Evolutionary conservation across 2,113 vertebrate species (phyloP).

Genomic region (Pteronura brasiliensis): DNA sequence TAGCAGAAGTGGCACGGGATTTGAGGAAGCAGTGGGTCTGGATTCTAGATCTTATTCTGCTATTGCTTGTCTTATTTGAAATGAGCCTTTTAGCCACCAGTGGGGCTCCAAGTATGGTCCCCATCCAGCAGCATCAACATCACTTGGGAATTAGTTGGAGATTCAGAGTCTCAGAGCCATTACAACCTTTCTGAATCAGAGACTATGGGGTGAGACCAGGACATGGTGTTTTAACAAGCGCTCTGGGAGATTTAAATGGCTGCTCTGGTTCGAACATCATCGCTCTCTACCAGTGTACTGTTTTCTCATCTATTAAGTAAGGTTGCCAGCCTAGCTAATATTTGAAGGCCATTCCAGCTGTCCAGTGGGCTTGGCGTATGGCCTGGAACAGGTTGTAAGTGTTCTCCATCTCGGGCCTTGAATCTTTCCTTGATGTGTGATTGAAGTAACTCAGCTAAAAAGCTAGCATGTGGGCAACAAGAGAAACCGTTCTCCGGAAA

Average conservation of each 20-base stretch:
- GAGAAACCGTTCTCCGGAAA: background rate
- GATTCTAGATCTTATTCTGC: background rate
- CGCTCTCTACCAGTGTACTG: background rate
- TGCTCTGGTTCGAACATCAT: background rate
- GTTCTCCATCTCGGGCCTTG: background rate
- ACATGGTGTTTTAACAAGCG: background rate
- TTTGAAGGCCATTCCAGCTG: background rate
- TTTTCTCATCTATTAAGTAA: background rate
- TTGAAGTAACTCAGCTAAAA: background rate
- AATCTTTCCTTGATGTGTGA: background rate
- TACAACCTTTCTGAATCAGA: background rate
- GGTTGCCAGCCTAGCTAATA: background rate
- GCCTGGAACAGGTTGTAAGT: background rate
- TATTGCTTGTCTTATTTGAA: background rate
- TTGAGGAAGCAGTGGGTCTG: background rate
- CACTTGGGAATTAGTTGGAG: background rate
- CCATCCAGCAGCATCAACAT: background rate
- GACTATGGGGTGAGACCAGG: background rate
- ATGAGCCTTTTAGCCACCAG: background rate
- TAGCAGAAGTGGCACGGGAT: background rate
- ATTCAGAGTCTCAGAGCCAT: background rate
- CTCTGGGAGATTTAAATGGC: fast-evolving
- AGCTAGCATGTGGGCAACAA: background rate
- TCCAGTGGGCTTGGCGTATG: background rate
- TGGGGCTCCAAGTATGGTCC: background rate